Evolutionary conservation across 1,140 invertebrate genomes (phyloP), one percentile per base, ranked within the genome.

Genomic region (Ostrea denselamellosa): DNA sequence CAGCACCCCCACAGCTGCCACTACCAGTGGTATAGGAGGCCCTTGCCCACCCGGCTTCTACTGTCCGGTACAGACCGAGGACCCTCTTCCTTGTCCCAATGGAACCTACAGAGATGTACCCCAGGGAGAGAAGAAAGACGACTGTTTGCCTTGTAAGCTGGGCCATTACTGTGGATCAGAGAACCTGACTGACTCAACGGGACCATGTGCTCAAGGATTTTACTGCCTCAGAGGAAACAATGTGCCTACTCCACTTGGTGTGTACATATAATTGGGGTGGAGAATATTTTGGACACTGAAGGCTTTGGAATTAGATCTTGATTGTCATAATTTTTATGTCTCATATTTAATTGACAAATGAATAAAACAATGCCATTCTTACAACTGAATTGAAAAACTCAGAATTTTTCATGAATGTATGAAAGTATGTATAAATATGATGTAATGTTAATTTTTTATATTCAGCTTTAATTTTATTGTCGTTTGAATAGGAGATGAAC

Each of bases 11-110:
- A 93, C 93, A 34, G 25, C 88, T 22, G 90, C 85, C 17, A 93
- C 93, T 4, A 90, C 93, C 19, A 93, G 90, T 68, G 93, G 92
- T 25, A 81, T 93, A 9, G 94, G 94, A 22, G 93, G 93, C 17
- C 93, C 93, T 2, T 94, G 93, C 85, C 93, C 94, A 14, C 44
- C 90, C 10, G 94, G 93, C 25, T 91, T 90, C 84, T 94, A 94
- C 90, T 94, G 94, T 86, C 90, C 90, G 19, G 7, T 83, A 62
- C 89, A 92, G 52, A 94, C 93, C 4, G 91, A 93, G 53, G 92
- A 92, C 81, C 94, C 94, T 0, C 88, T 89, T 8, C 87, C 91
- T 0, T 94, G 94, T 71, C 92, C 94, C 1, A 94, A 91, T 34
- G 90, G 92, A 10, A 94, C 93, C 3, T 94, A 93, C 88, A 87